Percentiles rank a stretch among this genome's conserved stretches.
Evolutionary conservation across 2,113 vertebrate species (phyloP).

Genomic region (Dolichotis patagonum): DNA sequence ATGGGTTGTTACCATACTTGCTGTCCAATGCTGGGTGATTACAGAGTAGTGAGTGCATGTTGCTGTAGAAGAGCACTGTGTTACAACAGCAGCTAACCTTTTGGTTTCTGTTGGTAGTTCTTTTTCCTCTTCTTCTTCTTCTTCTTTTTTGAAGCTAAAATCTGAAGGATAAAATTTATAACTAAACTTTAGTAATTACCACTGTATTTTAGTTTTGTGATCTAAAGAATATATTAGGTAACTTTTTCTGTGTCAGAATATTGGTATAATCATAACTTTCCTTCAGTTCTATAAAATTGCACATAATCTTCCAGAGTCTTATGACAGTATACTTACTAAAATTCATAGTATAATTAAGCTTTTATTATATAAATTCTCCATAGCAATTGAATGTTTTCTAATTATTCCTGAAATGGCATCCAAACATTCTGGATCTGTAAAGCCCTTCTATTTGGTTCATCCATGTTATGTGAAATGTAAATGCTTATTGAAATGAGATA

Average conservation of each 20-base stretch:
- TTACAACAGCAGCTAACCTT: not conserved
- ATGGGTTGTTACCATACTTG: not conserved
- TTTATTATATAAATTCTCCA: slow-evolving; percentile 71
- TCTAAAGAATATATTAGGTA: slow-evolving; percentile 76
- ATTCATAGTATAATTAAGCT: slow-evolving; percentile 73
- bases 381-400: slow-evolving; percentile 74
- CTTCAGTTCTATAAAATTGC: slow-evolving; percentile 69
- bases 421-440: slow-evolving; percentile 49
- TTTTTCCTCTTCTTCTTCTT: too few relatives aligned
- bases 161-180: slow-evolving; percentile 8
- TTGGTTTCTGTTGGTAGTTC: not conserved
- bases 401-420: slow-evolving; percentile 80
- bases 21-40: not conserved
- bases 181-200: slow-evolving; percentile 54
- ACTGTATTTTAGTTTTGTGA: slow-evolving; percentile 76
- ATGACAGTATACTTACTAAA: slow-evolving; percentile 77
- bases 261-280: slow-evolving; percentile 77
- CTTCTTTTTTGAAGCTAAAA: not conserved
- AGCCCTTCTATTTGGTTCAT: not conserved
- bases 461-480: slow-evolving; percentile 13
- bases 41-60: not conserved
- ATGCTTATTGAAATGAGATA: slow-evolving; percentile 26
- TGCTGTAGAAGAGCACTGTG: not conserved
- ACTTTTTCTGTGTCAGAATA: slow-evolving; percentile 77
- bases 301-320: slow-evolving; percentile 67